phyloP scores from a whole-genome alignment of 2,797 vertebrate species.

The Mormyrops attenuatus region DNA sequence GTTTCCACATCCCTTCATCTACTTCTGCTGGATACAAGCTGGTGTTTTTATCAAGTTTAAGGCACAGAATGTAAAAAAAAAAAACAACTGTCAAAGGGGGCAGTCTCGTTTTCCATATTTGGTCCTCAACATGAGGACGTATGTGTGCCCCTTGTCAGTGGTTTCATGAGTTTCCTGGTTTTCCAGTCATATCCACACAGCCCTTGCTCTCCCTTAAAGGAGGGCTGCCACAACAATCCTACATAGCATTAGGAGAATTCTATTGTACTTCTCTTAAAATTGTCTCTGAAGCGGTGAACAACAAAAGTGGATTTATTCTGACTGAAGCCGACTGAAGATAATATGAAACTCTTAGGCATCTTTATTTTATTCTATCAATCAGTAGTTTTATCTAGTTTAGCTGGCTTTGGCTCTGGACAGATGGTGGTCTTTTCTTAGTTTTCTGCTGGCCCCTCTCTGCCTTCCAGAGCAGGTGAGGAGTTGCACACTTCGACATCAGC shows the following conservation, averaged over 20 bases:
- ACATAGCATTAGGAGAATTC: background rate
- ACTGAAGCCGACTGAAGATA: background rate
- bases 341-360: background rate
- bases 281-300: background rate
- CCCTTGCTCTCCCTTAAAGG: background rate
- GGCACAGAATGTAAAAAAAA: background rate
- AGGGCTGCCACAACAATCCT: background rate
- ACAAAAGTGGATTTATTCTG: background rate
- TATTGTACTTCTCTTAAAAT: background rate
- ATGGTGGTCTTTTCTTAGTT: background rate
- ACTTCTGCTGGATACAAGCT: background rate
- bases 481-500: background rate
- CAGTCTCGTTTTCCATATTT: background rate
- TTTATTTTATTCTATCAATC: background rate
- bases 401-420: background rate
- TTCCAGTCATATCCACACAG: background rate
- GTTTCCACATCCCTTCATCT: background rate
- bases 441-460: background rate
- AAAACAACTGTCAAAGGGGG: background rate
- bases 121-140: background rate
- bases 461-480: background rate
- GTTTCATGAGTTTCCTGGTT: background rate
- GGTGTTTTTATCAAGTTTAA: background rate
- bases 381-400: background rate
- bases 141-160: background rate